Evolutionary conservation across 2,888 invertebrate species (phyloP), one percentile per base, ranked within the genome.

Genomic region (Neoascia interrupta): DNA sequence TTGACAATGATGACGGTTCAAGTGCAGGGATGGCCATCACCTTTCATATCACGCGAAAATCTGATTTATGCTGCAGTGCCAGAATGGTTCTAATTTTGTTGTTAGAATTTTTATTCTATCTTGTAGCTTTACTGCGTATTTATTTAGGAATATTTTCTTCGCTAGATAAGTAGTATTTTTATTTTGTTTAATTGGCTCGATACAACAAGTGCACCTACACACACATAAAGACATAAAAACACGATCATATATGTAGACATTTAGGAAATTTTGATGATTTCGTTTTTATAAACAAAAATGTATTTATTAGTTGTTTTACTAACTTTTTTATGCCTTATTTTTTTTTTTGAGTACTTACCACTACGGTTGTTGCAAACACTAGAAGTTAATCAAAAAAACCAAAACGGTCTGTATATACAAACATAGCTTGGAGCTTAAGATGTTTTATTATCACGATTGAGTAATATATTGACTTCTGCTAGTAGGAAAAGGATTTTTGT

Each of bases 361-460:
- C 60, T 49, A 54, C 54, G 49, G 47, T 68, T 68, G 26, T 18
- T 58, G 60, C 61, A 68, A 66, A 39, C 53, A 34, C 18, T 54
- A 45, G 37, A 68, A 47, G 53, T 60, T 66, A 36, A 47, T 54
- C 47, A 34, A 72, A 49, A 41, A 28, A 21, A 21, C 13, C 31
- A 39, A 18, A 37, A 54, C 63, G 41, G 61, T 75, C 54, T 75
- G 69, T 69, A 75, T 51, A 56, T 68, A 56, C 28, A 61, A 47
- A n/a, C n/a, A n/a, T n/a, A 16, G 49, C 23, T 73, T 53, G 21
- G 23, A 28, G 41, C 18, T 31, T 47, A 1, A n/a, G n/a, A n/a
- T n/a, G 13, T 16, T 36, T 47, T 18, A 19, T n/a, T n/a, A 23
- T 21, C 34, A 53, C 53, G 5, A 54, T 21, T 18, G 16, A 15